Conservation (phyloP, 2,113 vertebrate species). For the Hydrolagus affinis region DNA sequence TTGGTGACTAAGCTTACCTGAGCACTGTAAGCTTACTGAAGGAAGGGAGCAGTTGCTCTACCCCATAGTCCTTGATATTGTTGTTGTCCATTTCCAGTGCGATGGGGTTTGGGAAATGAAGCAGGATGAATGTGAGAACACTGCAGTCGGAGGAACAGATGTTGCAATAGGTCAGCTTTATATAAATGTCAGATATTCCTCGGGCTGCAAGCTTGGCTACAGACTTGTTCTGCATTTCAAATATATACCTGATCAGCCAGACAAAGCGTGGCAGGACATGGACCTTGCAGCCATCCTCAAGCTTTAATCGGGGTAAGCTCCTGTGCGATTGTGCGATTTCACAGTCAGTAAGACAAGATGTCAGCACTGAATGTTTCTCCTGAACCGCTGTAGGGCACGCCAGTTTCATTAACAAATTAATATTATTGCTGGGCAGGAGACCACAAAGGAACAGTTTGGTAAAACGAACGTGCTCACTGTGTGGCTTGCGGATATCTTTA, state of each 20-base stretch:
- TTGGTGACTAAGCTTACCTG: conserved; percentile 54
- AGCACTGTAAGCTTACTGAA: conserved; percentile 72
- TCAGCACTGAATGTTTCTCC: conserved; percentile 62
- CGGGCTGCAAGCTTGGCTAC: conserved; percentile 68
- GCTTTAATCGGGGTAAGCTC: conserved; percentile 50
- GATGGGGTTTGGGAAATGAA: conserved; percentile 63
- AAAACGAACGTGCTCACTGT: conserved; percentile 82
- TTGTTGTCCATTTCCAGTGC: conserved; percentile 92
- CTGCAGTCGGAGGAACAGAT: conserved; percentile 79
- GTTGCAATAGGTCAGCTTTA: conserved; percentile 82
- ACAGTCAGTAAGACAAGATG: conserved; percentile 63
- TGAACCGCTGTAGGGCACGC: conserved; percentile 50
- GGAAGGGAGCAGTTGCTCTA: conserved; percentile 74
- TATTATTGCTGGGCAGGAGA: conserved; percentile 66
- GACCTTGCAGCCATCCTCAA: conserved; percentile 55
- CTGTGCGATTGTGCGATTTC: conserved; percentile 58
- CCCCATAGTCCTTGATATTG: conserved; percentile 84
- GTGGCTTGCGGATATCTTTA: conserved; percentile 45
- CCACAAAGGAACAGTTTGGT: conserved; percentile 85
- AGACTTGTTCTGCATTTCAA: conserved; percentile 72
- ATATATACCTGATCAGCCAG: conserved; percentile 86
- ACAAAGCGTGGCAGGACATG: conserved; percentile 80
- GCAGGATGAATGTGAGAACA: conserved; percentile 74
- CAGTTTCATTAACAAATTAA: conserved; percentile 62
- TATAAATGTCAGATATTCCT: conserved; percentile 64